phyloP scores from a whole-genome alignment of 92 coral and sea anemone species.

The Palythoa caribaeorum region DNA sequence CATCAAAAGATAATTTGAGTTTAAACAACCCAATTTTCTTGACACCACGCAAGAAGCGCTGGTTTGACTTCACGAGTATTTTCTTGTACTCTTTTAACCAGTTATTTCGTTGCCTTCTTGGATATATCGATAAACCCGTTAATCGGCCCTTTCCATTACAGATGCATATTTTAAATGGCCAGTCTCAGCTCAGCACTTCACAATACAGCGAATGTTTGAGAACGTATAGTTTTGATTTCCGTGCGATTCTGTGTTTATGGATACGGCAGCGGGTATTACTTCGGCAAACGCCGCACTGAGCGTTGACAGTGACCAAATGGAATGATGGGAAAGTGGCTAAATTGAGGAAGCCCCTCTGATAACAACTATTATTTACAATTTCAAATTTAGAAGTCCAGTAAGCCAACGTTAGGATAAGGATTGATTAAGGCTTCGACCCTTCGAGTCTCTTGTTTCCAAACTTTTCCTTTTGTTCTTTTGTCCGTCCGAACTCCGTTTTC shows the following conservation, averaged over 20 bases:
- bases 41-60: too few relatives aligned
- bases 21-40: too few relatives aligned
- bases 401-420: conserved; percentile 13
- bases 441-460: conserved; percentile 24
- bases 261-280: neutral
- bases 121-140: too few relatives aligned
- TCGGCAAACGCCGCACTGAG: neutral
- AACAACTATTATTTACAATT: neutral
- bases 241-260: neutral
- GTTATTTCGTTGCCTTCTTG: too few relatives aligned
- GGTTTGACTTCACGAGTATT: too few relatives aligned
- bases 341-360: neutral
- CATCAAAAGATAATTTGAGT: too few relatives aligned
- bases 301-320: neutral
- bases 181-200: too few relatives aligned
- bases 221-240: neutral
- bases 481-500: conserved; percentile 35
- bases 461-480: conserved; percentile 33
- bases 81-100: too few relatives aligned
- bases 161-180: too few relatives aligned
- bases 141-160: too few relatives aligned
- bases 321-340: neutral
- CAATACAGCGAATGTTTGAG: too few relatives aligned
- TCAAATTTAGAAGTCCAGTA: neutral
- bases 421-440: conserved; percentile 27